Base-by-base conservation (phyloP, 2,113 vertebrate genomes). In the Baryphthengus martii region DNA sequence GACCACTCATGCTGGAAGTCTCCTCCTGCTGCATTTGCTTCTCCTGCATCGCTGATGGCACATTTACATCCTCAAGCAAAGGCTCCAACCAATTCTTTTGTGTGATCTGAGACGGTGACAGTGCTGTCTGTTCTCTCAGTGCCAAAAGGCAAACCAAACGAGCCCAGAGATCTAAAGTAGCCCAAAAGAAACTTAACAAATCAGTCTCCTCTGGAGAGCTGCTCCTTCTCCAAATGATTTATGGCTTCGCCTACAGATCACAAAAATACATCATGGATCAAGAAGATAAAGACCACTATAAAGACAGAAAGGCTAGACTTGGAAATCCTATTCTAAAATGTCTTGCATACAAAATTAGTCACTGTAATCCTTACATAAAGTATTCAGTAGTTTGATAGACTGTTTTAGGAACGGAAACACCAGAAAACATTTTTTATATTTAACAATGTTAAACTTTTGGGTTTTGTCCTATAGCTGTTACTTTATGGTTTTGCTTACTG, bases 41-140 rank as follows among this genome's bases (percentile, higher is more conserved):
- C 40, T 35, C 21, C 49, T 39, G 62, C 70, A 68, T 40, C 1
- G 7, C 31, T 0, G 0, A n/a, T 0, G 10, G n/a, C 42, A 61
- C 16, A 6, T 37, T 79, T 65, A 8, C 5, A 29, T 25, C 37
- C 63, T 17, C 33, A 83, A 61, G 29, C 35, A 39, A 90, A 85
- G 39, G 55, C 11, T 26, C 29, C 39, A 73, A 7, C 29, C 2
- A 1, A 37, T 59, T 73, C 49, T 44, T 68, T 63, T 44, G 35
- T 6, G 13, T 13, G 6, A 49, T 75, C n/a, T 17, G 37, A 83
- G 53, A 45, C 24, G 44, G 37, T 62, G 23, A 65, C 76, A 88
- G 39, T 28, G 6, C 11, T 94, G 37, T 73, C 31, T 24, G 6
- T 52, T 56, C 72, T 11, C 33, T 10, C 29, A 20, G 24, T 61